phyloP scores from a whole-genome alignment of 2,797 vertebrate genomes.

The Spinus pinus region DNA sequence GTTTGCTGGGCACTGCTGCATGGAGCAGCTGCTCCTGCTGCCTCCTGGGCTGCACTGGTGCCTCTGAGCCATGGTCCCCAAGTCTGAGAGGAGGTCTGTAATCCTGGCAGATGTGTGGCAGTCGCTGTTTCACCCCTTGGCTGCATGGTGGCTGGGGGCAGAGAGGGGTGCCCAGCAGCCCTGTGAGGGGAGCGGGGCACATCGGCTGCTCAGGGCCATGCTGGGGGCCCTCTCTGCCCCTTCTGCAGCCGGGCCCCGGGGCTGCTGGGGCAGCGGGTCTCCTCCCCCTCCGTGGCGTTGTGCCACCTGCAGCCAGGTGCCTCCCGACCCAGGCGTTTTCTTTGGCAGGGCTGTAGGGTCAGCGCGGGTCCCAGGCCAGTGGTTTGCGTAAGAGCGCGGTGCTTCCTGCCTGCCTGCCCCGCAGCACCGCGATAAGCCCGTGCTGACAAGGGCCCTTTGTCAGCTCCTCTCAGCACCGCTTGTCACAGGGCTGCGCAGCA shows the following conservation, averaged over 20 bases:
- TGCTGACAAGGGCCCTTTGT: constrained; percentile 31
- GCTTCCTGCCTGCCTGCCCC: background rate
- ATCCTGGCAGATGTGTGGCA: background rate
- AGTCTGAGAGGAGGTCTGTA: fast-evolving
- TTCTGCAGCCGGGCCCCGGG: fast-evolving
- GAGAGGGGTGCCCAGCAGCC: background rate
- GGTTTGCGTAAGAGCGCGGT: background rate
- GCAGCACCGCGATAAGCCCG: fast-evolving
- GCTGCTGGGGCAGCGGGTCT: background rate
- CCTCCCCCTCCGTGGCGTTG: fast-evolving
- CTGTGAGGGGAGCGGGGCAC: background rate
- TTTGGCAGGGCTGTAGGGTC: background rate
- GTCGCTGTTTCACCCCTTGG: background rate
- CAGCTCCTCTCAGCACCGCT: background rate
- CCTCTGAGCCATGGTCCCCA: background rate
- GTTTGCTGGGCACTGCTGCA: background rate
- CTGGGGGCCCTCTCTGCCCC: background rate
- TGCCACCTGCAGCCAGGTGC: background rate
- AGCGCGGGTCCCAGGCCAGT: background rate
- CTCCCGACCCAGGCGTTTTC: background rate
- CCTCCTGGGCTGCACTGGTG: fast-evolving
- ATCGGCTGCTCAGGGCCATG: fast-evolving
- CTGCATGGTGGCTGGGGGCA: background rate
- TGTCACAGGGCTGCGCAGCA: background rate
- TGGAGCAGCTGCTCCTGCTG: background rate